Base-by-base conservation (phyloP, 2,113 vertebrate species). In the Cinclus mexicanus region DNA sequence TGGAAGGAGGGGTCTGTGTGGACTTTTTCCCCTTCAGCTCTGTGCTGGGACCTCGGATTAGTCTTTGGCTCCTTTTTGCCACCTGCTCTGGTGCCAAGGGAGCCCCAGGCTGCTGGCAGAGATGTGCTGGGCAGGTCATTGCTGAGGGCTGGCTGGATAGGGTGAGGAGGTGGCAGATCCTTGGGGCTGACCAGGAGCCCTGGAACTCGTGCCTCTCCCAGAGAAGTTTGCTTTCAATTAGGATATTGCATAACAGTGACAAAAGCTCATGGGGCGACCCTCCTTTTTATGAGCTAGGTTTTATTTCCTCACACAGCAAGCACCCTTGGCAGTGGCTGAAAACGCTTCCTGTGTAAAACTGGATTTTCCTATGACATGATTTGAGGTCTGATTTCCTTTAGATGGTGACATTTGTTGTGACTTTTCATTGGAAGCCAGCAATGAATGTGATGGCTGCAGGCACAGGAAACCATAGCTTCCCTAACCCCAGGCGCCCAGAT, bases 1-100 rank as follows among this genome's bases (percentile, higher is more conserved):
- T 81, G 74, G 46, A 80, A 70, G 12, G 41, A 61, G 37, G 57
- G 26, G 14, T 11, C 26, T 37, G 9, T n/a, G 39, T 31, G 68
- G 25, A 46, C 3, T 80, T 91, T 89, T 22, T 5, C 28, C 9
- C 28, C n/a, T 79, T 44, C 31, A 57, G n/a, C 52, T 86, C 37
- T 68, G 37, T 83, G 33, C 47, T 41, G 49, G 44, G 19, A 84
- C 39, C 55, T 72, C 3, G 2, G 14, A 41, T 91, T 19, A 37
- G 11, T 60, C 25, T 50, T 47, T 67, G 42, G 21, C 37, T 86
- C 70, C 65, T 75, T 70, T 70, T 47, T n/a, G 11, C 28, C 42
- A 33, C 67, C 37, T 59, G 56, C 1, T 11, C 35, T 1, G 1
- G 46, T 67, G 67, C 67, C 18, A 0, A 0, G 42, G 52, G 25